Evolutionary conservation across 2,888 invertebrate species (phyloP), one percentile per base, ranked within the genome.

Genomic region (Hypselothyrea guttata): DNA sequence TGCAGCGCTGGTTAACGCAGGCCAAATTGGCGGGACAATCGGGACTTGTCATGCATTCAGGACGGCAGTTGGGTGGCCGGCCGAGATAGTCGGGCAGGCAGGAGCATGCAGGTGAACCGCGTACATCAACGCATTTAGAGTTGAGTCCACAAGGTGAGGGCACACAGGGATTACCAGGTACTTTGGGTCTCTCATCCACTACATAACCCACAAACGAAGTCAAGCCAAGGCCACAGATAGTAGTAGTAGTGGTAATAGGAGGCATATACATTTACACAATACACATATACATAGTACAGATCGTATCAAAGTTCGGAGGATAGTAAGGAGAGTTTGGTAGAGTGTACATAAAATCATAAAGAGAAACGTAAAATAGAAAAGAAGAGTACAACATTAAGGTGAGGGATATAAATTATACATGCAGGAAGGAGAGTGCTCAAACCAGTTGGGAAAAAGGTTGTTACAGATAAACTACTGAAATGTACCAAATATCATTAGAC

Each of bases 141-240:
- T 96, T 94, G 51, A 94, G 93, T 68, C 96, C 96, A 89, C 96
- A 97, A 13, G 96, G 96, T 69, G 95, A 94, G 58, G 96, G 95
- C 71, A 94, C 89, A 89, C 97, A 97, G 46, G 96, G 95, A 90
- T 95, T 94, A 86, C 92, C 92, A 73, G 91, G 91, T 65, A 93
- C 93, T 88, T 90, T 77, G 85, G 89, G 88, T 86, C 86, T 86
- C 84, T 81, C 79, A 85, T 90, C 90, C 91, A 91, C 88, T 88
- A 87, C 67, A 66, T 71, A 78, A 70, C 72, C 51, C 59, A n/a
- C n/a, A n/a, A n/a, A n/a, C n/a, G n/a, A 65, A 75, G 67, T 69
- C 42, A 55, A 61, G 58, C 75, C 45, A 41, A 64, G 67, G 60
- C 52, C 65, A 22, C 22, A 72, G 69, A 69, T 56, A 75, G 67